Conservation (phyloP, 2,113 vertebrate genomes). For the Oriolus oriolus region DNA sequence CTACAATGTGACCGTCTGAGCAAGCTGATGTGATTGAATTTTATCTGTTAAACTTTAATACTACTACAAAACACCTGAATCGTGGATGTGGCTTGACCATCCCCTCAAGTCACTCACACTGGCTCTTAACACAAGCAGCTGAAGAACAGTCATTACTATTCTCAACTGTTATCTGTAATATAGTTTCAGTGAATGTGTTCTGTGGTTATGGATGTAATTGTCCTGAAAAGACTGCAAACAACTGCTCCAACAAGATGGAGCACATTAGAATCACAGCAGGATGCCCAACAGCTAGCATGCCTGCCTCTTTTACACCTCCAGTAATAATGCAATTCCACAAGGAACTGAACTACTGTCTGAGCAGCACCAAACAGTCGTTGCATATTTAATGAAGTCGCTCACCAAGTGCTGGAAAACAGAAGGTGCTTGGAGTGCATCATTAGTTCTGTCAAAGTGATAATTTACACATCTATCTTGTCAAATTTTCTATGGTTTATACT, state of each 20-base stretch:
- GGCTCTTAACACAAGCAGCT: slow-evolving; percentile 8
- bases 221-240: slow-evolving; percentile 81
- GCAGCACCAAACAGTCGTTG: slow-evolving; percentile 81
- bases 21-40: background rate
- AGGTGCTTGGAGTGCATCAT: slow-evolving; percentile 99
- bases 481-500: slow-evolving; percentile 90
- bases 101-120: background rate
- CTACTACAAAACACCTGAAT: background rate
- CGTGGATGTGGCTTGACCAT: background rate
- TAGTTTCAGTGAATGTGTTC: slow-evolving; percentile 73
- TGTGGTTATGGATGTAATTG: slow-evolving; percentile 80
- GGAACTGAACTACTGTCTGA: slow-evolving; percentile 81
- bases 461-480: slow-evolving; percentile 99
- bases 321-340: slow-evolving; percentile 82
- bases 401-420: slow-evolving; percentile 90
- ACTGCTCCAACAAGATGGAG: slow-evolving; percentile 87
- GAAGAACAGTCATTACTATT: slow-evolving; percentile 49
- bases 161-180: slow-evolving; percentile 75
- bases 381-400: slow-evolving; percentile 85
- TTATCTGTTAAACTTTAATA: background rate
- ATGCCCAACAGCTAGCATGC: slow-evolving; percentile 75
- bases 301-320: slow-evolving; percentile 76
- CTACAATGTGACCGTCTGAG: background rate
- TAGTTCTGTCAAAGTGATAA: slow-evolving; percentile 99
- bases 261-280: slow-evolving; percentile 84